Conservation (phyloP, 2,888 invertebrate species). For the Ctenicera cuprea region DNA sequence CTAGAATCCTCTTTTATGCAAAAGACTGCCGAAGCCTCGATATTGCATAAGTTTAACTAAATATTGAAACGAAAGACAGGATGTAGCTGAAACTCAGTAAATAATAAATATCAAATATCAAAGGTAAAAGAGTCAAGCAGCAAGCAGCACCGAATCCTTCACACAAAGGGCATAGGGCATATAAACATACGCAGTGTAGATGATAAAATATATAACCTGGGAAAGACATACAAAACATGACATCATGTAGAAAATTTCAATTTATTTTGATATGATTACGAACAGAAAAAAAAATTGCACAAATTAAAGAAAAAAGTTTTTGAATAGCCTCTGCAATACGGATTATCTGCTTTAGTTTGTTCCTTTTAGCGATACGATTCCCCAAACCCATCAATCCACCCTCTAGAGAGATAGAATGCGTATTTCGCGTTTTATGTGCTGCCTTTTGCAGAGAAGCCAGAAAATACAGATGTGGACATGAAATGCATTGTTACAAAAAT, state of each 20-base stretch:
- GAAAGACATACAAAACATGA: too few relatives aligned
- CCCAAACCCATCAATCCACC: conserved; percentile 19
- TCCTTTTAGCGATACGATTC: conserved; percentile 4
- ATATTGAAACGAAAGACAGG: conserved; percentile 1
- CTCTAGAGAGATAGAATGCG: background rate
- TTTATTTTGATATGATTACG: too few relatives aligned
- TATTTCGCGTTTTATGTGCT: conserved; percentile 15
- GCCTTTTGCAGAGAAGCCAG: conserved; percentile 15
- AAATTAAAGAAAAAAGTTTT: background rate
- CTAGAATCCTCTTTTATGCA: background rate
- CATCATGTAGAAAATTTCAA: background rate
- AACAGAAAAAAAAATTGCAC: background rate
- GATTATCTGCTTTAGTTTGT: conserved; percentile 7
- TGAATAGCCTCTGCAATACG: background rate
- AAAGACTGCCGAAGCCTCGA: background rate
- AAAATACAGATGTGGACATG: background rate
- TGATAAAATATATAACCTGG: background rate
- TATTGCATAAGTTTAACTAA: conserved; percentile 7
- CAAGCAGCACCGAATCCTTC: background rate
- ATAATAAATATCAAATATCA: conserved; percentile 11
- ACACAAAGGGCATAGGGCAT: conserved; percentile 5
- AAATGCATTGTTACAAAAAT: background rate
- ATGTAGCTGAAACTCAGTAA: background rate
- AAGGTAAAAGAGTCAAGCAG: conserved; percentile 7
- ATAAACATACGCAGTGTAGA: background rate